These are phyloP conservation scores for Dascillus cervinus DNA, from an alignment of 2,888 invertebrate genomes.

Conservation along the genomic window DNA sequence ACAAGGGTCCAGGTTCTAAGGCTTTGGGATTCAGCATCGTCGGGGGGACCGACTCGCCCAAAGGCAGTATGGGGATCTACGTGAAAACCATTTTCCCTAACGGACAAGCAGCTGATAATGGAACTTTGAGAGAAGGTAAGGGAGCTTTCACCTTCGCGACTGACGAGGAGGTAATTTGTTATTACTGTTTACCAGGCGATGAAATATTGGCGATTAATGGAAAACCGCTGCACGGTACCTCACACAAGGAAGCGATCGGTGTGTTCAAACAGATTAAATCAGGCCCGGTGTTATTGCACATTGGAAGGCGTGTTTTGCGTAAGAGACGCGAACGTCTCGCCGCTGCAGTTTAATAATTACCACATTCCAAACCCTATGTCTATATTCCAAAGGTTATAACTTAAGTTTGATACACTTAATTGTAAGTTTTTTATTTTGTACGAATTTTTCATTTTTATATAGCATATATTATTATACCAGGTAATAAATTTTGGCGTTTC, in stretches of 20 bases:
- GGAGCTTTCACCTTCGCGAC: no score
- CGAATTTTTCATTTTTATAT: background rate
- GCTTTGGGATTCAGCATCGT: slow-evolving; percentile 86
- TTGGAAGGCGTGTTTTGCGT: slow-evolving; percentile 49
- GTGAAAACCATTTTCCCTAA: slow-evolving; percentile 80
- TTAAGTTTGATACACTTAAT: no score
- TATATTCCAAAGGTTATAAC: slow-evolving; percentile 26
- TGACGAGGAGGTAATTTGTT: no score
- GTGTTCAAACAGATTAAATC: slow-evolving; percentile 86
- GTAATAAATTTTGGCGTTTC: no score
- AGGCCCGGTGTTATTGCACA: slow-evolving; percentile 70
- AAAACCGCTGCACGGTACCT: slow-evolving; percentile 71
- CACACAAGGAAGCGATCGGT: slow-evolving; percentile 84
- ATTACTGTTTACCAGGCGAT: slow-evolving; percentile 57
- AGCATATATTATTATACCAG: background rate
- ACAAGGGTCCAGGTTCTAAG: slow-evolving; percentile 76
- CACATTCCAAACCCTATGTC: slow-evolving; percentile 21
- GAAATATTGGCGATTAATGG: slow-evolving; percentile 88
- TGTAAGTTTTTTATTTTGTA: background rate
- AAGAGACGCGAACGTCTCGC: slow-evolving; percentile 33
- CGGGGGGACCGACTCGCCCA: slow-evolving; percentile 78
- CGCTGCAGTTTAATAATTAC: slow-evolving; percentile 22
- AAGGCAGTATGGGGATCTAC: slow-evolving; percentile 81
- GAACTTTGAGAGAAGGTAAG: slow-evolving; percentile 71
- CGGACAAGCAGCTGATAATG: slow-evolving; percentile 78